These are phyloP conservation scores for Erebia palarica DNA, from an alignment of 2,888 invertebrate species.

Conservation along the genomic window DNA sequence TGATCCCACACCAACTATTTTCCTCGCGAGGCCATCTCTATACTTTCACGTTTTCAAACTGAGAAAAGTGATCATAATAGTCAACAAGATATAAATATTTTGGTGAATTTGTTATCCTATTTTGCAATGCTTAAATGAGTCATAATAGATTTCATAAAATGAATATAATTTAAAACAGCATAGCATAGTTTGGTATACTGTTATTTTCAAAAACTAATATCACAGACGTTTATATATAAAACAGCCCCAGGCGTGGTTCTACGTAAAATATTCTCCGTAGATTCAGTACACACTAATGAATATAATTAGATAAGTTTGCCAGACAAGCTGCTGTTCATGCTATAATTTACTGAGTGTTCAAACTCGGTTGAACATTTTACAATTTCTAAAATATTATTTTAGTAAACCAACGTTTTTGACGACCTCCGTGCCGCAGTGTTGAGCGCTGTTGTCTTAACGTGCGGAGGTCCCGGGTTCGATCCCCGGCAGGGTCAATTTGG, in stretches of 20 bases:
- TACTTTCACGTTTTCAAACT: not conserved
- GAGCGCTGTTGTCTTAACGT: too few species aligned
- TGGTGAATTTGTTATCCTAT: too few species aligned
- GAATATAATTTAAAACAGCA: not conserved
- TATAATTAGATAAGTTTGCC: constrained; percentile 36
- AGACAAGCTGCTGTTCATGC: constrained; percentile 28
- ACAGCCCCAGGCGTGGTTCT: constrained; percentile 10
- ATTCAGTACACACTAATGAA: constrained; percentile 31
- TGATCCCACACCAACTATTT: not conserved
- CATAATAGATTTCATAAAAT: not conserved
- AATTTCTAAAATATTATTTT: constrained; percentile 12
- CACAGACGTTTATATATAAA: not conserved
- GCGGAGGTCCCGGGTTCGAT: too few species aligned
- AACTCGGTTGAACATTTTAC: constrained; percentile 22
- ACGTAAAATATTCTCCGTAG: constrained; percentile 30
- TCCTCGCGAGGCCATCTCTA: not conserved
- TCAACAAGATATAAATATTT: too few species aligned
- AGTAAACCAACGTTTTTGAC: not conserved
- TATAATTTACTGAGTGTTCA: constrained; percentile 27
- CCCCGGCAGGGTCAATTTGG: too few species aligned
- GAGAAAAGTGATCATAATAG: too few species aligned
- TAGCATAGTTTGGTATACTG: not conserved
- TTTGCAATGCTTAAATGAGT: too few species aligned
- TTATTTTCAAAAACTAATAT: not conserved
- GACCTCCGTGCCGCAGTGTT: too few species aligned